Base-by-base conservation (phyloP, 1,140 invertebrate genomes). In the Neotoxoptera formosana region DNA sequence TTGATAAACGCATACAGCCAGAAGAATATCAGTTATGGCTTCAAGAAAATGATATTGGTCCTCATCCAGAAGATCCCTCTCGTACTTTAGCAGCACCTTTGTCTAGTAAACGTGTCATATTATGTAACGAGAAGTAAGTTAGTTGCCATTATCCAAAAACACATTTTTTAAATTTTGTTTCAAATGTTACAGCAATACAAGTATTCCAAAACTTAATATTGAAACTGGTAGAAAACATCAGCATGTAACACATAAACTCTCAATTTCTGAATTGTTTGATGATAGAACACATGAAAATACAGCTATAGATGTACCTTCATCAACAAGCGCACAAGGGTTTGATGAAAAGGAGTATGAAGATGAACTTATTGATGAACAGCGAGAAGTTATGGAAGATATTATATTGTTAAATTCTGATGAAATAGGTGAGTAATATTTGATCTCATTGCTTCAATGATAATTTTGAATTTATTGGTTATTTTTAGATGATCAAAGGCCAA, bases 11-110 rank as follows among this genome's bases (percentile, higher is more conserved):
- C 4, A 41, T 41, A 4, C 41, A 98, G 95, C 96, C 98, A 0
- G 98, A 99, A 8, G 96, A 97, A 94, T 98, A 98, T 94, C 96
- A 97, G 34, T 95, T 97, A 45, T 98, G 98, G 98, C 95, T 97
- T 92, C 95, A 96, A 86, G 98, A 98, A 0, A 97, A 97, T 95
- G 99, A 99, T 95, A 96, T 98, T 93, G 98, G 98, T 1, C 97
- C 97, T 51, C 99, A 99, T 96, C 99, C 99, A 0, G 41, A 41
- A 41, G 4, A 41, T 41, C 4, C 41, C 4, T 41, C 41, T 41
- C 4, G 41, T 41, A 41, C 41, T 41, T 41, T 41, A 41, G 41
- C 41, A 41, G 41, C 41, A 41, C 41, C 41, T 4, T 41, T 4
- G 4, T 4, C 4, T 41, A 41, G 41, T 41, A 41, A 41, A 41